phyloP scores from a whole-genome alignment of 1,140 invertebrate species.

The Hyphantria cunea region DNA sequence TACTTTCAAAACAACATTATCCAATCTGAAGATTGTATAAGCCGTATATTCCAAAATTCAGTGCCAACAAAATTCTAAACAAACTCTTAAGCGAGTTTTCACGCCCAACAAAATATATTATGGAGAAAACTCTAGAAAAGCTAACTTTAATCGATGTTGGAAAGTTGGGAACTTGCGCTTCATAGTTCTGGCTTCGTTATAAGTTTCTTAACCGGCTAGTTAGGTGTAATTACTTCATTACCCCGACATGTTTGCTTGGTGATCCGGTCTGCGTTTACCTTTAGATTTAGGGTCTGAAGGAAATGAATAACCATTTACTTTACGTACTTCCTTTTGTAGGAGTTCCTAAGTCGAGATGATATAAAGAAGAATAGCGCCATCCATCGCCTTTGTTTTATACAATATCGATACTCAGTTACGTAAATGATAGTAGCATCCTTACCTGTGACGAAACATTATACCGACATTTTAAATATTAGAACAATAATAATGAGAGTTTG shows the following conservation, averaged over 20 bases:
- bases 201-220: conserved; percentile 15
- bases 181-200: conserved; percentile 19
- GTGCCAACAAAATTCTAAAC: conserved; percentile 8
- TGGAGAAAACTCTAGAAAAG: neutral
- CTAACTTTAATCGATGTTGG: conserved; percentile 20
- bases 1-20: neutral
- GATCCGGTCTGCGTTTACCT: conserved; percentile 1
- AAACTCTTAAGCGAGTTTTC: neutral
- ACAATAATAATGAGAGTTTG: too few relatives aligned
- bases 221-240: conserved; percentile 22
- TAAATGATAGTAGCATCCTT: too few relatives aligned
- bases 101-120: conserved; percentile 20
- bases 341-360: too few relatives aligned
- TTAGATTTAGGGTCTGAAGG: neutral
- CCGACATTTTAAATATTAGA: too few relatives aligned
- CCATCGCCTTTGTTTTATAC: too few relatives aligned
- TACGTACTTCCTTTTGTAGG: too few relatives aligned
- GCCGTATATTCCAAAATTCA: neutral
- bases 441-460: too few relatives aligned
- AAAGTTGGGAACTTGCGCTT: conserved; percentile 6
- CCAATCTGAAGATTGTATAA: neutral
- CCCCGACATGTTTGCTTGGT: conserved; percentile 8
- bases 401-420: too few relatives aligned
- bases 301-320: neutral
- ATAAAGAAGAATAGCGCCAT: too few relatives aligned